Evolutionary conservation across 2,797 vertebrate genomes (phyloP).

Genomic region (Holocentrus rufus): DNA sequence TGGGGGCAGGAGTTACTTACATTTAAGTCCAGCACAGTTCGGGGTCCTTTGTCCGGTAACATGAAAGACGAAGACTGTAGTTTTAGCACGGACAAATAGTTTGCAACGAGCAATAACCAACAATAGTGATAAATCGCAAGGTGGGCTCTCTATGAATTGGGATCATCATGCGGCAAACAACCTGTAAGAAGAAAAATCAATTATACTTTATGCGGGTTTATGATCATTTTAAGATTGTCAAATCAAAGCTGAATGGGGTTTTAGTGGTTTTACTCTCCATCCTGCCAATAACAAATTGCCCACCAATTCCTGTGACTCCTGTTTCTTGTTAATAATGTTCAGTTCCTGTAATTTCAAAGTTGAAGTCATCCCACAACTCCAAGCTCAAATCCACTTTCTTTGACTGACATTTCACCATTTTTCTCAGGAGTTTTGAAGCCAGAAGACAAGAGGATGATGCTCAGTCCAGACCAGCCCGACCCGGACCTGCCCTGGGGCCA

Average conservation of each 20-base stretch:
- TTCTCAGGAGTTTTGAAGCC: not conserved
- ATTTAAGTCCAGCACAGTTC: not conserved
- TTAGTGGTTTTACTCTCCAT: no score
- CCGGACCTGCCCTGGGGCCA: constrained; percentile 84
- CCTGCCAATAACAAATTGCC: no score
- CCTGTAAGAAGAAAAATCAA: no score
- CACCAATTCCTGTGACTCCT: no score
- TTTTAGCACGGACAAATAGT: not conserved
- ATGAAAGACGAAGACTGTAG: not conserved
- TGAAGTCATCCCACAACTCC: not conserved
- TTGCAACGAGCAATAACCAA: not conserved
- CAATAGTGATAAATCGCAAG: no score
- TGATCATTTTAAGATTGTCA: no score
- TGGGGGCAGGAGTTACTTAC: constrained; percentile 44
- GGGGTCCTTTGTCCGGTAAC: not conserved
- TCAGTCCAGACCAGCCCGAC: constrained; percentile 86
- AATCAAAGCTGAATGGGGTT: no score
- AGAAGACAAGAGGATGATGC: constrained; percentile 84
- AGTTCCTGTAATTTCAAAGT: not conserved
- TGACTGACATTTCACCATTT: not conserved
- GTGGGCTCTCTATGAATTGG: no score
- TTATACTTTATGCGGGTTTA: no score
- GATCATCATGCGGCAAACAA: no score
- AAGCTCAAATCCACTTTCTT: not conserved
- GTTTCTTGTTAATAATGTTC: no score